phyloP scores from a whole-genome alignment of 2,797 vertebrate genomes.

The Acanthiza pusilla region DNA sequence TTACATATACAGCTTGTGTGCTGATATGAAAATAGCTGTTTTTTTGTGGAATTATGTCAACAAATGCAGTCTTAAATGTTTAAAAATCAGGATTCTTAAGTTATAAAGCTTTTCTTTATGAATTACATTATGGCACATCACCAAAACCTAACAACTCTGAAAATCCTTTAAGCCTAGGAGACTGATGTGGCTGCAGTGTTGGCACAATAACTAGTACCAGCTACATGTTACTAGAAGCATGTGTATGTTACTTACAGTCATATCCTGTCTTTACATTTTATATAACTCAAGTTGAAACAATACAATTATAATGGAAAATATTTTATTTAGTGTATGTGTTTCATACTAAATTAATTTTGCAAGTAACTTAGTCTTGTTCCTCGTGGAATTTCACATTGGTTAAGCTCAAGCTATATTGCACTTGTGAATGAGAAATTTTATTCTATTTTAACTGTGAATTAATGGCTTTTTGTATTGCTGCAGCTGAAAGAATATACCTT shows the following conservation, averaged over 20 bases:
- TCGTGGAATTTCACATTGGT: constrained; percentile 10
- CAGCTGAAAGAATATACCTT: constrained; percentile 15
- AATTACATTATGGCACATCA: not conserved
- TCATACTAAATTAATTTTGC: not conserved
- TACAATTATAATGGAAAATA: not conserved
- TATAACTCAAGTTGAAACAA: not conserved
- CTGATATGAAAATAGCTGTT: not conserved
- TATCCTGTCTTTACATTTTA: not conserved
- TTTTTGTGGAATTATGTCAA: not conserved
- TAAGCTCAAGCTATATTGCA: constrained; percentile 24
- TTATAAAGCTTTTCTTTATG: not conserved
- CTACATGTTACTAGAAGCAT: not conserved
- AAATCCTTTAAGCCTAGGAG: not conserved
- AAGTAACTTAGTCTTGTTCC: not conserved
- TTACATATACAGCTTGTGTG: not conserved
- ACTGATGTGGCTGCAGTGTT: not conserved
- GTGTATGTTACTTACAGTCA: not conserved
- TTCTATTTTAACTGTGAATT: constrained; percentile 48
- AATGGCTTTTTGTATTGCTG: constrained; percentile 31
- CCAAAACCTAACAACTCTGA: not conserved
- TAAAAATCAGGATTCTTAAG: not conserved
- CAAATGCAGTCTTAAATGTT: not conserved
- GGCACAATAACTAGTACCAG: not conserved
- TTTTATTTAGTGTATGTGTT: not conserved
- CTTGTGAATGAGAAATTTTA: constrained; percentile 14